A percentile compares a stretch with the other conserved stretches of the same genome.
These are phyloP conservation scores for Labrus mixtus DNA, from an alignment of 2,113 vertebrate genomes.

Conservation along the genomic window DNA sequence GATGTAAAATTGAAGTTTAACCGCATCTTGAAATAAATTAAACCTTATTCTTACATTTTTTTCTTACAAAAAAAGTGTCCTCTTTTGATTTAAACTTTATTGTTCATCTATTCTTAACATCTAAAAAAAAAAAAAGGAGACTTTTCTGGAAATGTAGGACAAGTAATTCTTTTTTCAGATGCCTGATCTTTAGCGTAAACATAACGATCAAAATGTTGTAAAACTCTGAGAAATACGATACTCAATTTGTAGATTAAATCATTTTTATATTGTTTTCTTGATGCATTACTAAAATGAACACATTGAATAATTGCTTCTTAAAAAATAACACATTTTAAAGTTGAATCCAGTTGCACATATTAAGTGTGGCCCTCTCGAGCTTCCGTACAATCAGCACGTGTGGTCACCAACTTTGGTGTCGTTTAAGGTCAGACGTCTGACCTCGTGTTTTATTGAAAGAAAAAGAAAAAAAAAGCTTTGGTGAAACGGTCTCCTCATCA, in stretches of 20 bases:
- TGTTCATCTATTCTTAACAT: too few relatives aligned
- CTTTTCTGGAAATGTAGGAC: too few relatives aligned
- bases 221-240: too few relatives aligned
- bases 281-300: background rate
- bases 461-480: background rate
- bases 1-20: too few relatives aligned
- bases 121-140: too few relatives aligned
- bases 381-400: constrained; percentile 18
- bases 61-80: too few relatives aligned
- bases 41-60: too few relatives aligned
- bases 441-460: background rate
- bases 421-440: background rate
- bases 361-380: constrained; percentile 3
- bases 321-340: background rate
- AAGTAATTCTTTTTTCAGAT: too few relatives aligned
- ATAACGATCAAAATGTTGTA: too few relatives aligned
- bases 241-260: background rate
- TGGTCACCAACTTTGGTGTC: constrained; percentile 15
- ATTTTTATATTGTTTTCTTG: background rate
- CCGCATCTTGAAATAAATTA: too few relatives aligned
- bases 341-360: constrained; percentile 10
- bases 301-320: background rate
- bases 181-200: too few relatives aligned
- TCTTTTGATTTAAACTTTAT: too few relatives aligned
- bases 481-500: constrained; percentile 3